Base-by-base conservation (phyloP, 2,113 vertebrate genomes). In the Eurypyga helias region DNA sequence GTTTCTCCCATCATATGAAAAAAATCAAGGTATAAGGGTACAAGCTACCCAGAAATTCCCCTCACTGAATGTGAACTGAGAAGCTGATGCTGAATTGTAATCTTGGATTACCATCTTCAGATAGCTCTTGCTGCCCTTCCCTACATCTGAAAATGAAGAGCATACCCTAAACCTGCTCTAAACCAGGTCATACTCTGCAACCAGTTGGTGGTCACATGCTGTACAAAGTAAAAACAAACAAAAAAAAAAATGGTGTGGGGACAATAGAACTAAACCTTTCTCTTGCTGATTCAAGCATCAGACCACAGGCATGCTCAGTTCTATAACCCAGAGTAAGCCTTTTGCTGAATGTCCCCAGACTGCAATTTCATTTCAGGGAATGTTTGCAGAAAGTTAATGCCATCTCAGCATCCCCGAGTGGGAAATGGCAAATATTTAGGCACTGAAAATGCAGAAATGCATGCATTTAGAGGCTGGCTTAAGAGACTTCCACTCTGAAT, bases 211-310 rank as follows among this genome's bases (percentile, higher is more conserved):
- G 29, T 87, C 54, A 85, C 58, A 51, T 7, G 21, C 26, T 3
- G 2, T 52, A n/a, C n/a, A 41, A 75, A 79, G 23, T 31, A 14
- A 84, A 85, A 60, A 65, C 54, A 48, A 25, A n/a, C n/a, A 34
- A 41, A 38, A 31, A 58, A 21, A 61, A 11, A 5, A 70, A 91
- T 57, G 76, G 49, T 48, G 24, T 34, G 48, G 12, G 29, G 34
- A 92, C 83, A 96, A 94, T 93, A 23, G 77, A 66, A 51, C 51
- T 89, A 91, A 95, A 83, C 60, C 80, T 75, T 91, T 51, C 81
- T 78, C 71, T 91, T 94, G 92, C 84, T 96, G 93, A 94, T 84
- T 81, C 81, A 91, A 87, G 46, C 87, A 81, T 28, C 72, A 84
- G 67, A 86, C 57, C 55, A 57, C 33, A 90, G 45, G 18, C 52